Conservation (phyloP, 2,888 invertebrate species). For the Deilephila elpenor region DNA sequence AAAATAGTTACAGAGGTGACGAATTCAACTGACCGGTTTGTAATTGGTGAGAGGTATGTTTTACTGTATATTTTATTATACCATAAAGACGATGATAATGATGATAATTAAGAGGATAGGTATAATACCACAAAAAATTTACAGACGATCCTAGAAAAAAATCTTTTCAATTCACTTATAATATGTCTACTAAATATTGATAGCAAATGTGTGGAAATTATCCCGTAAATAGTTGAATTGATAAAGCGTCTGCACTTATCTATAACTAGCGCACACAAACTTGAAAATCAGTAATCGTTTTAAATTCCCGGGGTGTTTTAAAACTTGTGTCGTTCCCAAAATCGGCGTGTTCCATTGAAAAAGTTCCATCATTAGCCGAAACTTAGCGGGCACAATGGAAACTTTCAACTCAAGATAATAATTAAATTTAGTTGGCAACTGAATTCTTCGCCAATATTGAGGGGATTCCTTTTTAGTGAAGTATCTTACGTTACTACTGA, state of each 20-base stretch:
- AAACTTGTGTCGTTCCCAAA: constrained; percentile 17
- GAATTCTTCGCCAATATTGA: constrained; percentile 14
- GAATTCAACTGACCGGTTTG: no score
- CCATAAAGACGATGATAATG: no score
- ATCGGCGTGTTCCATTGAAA: constrained; percentile 21
- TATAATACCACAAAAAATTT: no score
- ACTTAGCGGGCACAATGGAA: constrained; percentile 17
- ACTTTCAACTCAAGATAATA: constrained; percentile 23
- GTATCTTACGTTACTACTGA: not conserved
- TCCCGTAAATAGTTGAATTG: not conserved
- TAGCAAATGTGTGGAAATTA: no score
- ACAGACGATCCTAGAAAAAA: no score
- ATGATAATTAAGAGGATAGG: no score
- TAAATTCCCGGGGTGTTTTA: not conserved
- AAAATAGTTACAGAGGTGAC: no score
- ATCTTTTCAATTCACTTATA: no score
- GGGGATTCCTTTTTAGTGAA: constrained; percentile 9
- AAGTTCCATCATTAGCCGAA: constrained; percentile 22
- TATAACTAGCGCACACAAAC: not conserved
- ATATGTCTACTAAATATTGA: no score
- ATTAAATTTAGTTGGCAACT: constrained; percentile 31
- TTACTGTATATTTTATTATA: no score
- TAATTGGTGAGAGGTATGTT: no score
- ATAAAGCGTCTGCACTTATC: not conserved
- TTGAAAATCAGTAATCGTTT: not conserved